Evolutionary conservation across 2,888 invertebrate species (phyloP).

Genomic region (Cetonia aurata): DNA sequence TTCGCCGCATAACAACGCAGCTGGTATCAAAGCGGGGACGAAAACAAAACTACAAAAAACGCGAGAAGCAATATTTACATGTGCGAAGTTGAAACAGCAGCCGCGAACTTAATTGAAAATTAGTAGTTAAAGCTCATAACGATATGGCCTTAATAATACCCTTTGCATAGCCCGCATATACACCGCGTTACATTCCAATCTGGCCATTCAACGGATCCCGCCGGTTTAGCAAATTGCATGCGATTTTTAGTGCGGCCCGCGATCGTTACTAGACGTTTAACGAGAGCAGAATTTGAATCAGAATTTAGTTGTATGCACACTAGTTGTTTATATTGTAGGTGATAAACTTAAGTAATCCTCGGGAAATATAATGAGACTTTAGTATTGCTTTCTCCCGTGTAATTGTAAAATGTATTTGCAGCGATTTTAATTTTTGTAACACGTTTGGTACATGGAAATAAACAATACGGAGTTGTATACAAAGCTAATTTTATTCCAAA

Average conservation of each 20-base stretch:
- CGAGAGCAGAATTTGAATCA: conserved; percentile 48
- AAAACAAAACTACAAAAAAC: conserved; percentile 12
- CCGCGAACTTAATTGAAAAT: conserved; percentile 54
- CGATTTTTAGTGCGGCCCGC: conserved; percentile 16
- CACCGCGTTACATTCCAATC: conserved; percentile 54
- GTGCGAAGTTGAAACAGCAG: conserved; percentile 23
- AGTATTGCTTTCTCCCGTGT: neutral
- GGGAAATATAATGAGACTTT: neutral
- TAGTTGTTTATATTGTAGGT: conserved; percentile 25
- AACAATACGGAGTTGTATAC: no score
- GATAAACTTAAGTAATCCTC: neutral
- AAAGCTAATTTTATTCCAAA: no score
- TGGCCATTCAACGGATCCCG: conserved; percentile 18
- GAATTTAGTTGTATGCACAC: conserved; percentile 41
- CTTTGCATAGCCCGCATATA: conserved; percentile 50
- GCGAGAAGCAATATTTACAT: conserved; percentile 14
- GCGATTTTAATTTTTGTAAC: neutral
- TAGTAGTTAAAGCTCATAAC: conserved; percentile 55
- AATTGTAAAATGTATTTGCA: neutral
- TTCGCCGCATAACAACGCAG: conserved; percentile 1
- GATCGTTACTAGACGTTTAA: neutral
- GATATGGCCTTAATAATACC: conserved; percentile 54
- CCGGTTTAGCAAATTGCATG: neutral
- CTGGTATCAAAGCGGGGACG: neutral
- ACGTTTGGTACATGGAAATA: no score